These are phyloP conservation scores for Nemurella pictetii DNA, from an alignment of 2,888 invertebrate species.

Conservation along the genomic window DNA sequence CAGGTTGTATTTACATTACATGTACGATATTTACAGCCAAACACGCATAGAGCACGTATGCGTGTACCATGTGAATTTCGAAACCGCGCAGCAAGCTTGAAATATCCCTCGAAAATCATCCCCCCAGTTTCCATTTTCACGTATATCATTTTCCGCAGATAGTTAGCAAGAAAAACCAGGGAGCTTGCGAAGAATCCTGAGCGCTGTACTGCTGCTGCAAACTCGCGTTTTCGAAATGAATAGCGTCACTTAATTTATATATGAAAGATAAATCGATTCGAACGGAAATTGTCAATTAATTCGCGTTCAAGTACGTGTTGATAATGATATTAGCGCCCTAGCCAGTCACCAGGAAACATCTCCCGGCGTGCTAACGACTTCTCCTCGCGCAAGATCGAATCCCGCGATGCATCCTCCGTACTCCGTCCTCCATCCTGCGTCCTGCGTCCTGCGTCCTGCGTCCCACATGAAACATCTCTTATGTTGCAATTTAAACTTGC, in stretches of 20 bases:
- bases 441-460: too few relatives aligned
- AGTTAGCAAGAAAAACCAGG: background rate
- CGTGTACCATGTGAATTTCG: background rate
- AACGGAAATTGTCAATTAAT: conserved; percentile 30
- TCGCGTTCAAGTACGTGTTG: conserved; percentile 25
- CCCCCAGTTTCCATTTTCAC: background rate
- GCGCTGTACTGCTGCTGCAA: background rate
- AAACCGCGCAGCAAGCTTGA: background rate
- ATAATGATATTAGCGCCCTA: conserved; percentile 25
- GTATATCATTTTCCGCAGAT: background rate
- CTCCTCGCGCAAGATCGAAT: background rate
- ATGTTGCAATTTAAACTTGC: background rate
- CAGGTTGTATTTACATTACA: too few relatives aligned
- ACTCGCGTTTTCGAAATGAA: background rate
- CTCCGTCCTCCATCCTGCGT: too few relatives aligned
- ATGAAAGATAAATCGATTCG: conserved; percentile 27
- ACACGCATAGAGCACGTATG: too few relatives aligned
- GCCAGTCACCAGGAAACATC: background rate
- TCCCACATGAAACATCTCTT: background rate
- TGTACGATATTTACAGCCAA: too few relatives aligned
- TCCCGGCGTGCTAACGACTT: background rate
- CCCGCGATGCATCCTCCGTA: background rate
- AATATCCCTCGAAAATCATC: background rate
- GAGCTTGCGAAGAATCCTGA: background rate
- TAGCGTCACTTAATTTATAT: conserved; percentile 27